A percentile compares a stretch with the other conserved stretches of the same genome.
These are phyloP conservation scores for Hydroisotoma schaefferi DNA, from an alignment of 2,888 invertebrate genomes.

Conservation along the genomic window DNA sequence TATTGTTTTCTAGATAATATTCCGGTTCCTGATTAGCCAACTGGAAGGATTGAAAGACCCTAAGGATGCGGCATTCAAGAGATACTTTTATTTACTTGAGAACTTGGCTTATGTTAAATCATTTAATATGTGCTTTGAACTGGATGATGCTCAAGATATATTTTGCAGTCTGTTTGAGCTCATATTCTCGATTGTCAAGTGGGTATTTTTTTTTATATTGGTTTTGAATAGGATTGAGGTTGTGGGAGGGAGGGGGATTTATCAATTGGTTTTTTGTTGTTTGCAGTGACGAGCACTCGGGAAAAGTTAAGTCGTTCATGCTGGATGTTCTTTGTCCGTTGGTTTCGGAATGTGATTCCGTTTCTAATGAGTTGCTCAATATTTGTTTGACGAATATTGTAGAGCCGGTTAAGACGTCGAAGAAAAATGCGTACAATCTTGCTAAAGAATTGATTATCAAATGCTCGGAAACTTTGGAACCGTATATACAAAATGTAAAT, in stretches of 20 bases:
- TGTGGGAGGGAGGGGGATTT: background rate
- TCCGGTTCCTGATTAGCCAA: conserved; percentile 91
- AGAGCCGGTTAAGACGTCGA: conserved; percentile 85
- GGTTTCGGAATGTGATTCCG: conserved; percentile 91
- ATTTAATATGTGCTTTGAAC: conserved; percentile 97
- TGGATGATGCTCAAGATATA: conserved; percentile 96
- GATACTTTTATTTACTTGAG: conserved; percentile 94
- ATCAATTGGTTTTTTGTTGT: conserved; percentile 34
- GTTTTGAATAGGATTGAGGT: background rate
- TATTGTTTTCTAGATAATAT: conserved; percentile 64
- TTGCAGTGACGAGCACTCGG: conserved; percentile 86
- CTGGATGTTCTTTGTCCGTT: conserved; percentile 90
- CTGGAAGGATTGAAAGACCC: conserved; percentile 89
- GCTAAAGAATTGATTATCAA: conserved; percentile 89
- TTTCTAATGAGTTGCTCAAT: conserved; percentile 89
- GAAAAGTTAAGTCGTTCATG: conserved; percentile 95
- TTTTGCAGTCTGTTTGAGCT: conserved; percentile 88
- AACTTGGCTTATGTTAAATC: conserved; percentile 97
- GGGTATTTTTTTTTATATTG: conserved; percentile 47
- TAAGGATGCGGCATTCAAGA: conserved; percentile 93
- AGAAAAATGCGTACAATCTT: conserved; percentile 81
- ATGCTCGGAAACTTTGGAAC: conserved; percentile 87
- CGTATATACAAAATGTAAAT: conserved; percentile 87
- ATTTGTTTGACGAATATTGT: conserved; percentile 90
- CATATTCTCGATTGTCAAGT: conserved; percentile 96